phyloP scores from a whole-genome alignment of 2,113 vertebrate genomes.

The Pterophyllum scalare region DNA sequence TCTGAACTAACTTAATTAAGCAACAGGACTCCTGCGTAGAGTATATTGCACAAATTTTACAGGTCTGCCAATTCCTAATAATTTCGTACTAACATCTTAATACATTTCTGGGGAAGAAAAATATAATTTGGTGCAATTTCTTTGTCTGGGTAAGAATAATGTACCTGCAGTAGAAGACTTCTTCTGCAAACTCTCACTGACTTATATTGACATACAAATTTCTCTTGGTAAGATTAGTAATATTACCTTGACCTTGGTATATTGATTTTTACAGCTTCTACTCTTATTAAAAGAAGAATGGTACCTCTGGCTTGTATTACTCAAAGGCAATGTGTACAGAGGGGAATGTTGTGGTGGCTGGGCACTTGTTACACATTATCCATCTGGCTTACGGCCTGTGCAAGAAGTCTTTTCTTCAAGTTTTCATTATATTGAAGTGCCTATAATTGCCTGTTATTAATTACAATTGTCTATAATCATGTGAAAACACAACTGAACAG shows the following conservation, averaged over 20 bases:
- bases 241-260: slow-evolving; percentile 74
- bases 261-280: slow-evolving; percentile 68
- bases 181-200: slow-evolving; percentile 44
- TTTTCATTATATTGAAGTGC: slow-evolving; percentile 14
- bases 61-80: background rate
- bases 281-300: slow-evolving; percentile 63
- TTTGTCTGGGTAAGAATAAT: background rate
- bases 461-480: too few relatives aligned
- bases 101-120: background rate
- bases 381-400: slow-evolving; percentile 26
- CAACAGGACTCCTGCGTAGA: background rate
- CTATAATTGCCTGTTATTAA: background rate
- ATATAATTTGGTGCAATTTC: slow-evolving; percentile 1
- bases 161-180: slow-evolving; percentile 13
- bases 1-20: background rate
- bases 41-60: background rate
- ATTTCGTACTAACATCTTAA: background rate
- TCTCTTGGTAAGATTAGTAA: slow-evolving; percentile 64
- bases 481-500: too few relatives aligned
- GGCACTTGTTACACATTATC: slow-evolving; percentile 17
- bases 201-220: slow-evolving; percentile 68
- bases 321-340: slow-evolving; percentile 19
- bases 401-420: background rate
- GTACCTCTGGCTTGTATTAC: slow-evolving; percentile 38
- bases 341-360: slow-evolving; percentile 11